Percentiles rank a stretch among this genome's conserved stretches.
These are phyloP conservation scores for Probosciger aterrimus DNA, from an alignment of 2,113 vertebrate genomes.

Conservation along the genomic window DNA sequence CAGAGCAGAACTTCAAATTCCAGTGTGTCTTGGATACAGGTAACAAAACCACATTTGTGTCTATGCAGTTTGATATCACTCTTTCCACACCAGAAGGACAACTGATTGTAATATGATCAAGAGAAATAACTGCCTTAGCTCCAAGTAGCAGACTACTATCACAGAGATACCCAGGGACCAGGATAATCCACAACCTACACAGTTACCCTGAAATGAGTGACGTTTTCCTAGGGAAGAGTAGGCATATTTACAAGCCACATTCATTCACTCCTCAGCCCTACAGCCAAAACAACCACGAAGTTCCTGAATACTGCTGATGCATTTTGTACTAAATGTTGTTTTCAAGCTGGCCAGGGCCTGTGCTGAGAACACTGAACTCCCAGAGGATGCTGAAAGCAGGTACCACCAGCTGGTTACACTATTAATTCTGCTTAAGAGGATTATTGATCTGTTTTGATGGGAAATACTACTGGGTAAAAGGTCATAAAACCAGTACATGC, in stretches of 20 bases:
- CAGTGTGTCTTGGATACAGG: neutral
- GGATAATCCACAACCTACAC: neutral
- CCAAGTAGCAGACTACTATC: neutral
- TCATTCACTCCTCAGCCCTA: neutral
- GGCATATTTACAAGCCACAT: neutral
- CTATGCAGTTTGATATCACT: neutral
- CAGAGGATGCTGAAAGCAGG: neutral
- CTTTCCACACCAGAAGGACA: neutral
- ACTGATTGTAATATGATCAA: neutral
- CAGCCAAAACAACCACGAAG: neutral
- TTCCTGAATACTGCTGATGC: neutral
- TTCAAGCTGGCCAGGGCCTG: neutral
- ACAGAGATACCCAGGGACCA: neutral
- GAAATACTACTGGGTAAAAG: neutral
- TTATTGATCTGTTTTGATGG: neutral
- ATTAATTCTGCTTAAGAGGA: neutral
- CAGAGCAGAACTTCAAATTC: neutral
- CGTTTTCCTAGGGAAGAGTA: neutral
- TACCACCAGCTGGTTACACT: neutral
- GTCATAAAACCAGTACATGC: fast-evolving
- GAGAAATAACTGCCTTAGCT: neutral
- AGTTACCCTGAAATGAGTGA: neutral
- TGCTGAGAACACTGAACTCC: neutral
- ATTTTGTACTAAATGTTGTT: neutral
- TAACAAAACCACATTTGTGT: neutral